Evolutionary conservation across 2,888 invertebrate genomes (phyloP).

Genomic region (Drosophila helvetica): DNA sequence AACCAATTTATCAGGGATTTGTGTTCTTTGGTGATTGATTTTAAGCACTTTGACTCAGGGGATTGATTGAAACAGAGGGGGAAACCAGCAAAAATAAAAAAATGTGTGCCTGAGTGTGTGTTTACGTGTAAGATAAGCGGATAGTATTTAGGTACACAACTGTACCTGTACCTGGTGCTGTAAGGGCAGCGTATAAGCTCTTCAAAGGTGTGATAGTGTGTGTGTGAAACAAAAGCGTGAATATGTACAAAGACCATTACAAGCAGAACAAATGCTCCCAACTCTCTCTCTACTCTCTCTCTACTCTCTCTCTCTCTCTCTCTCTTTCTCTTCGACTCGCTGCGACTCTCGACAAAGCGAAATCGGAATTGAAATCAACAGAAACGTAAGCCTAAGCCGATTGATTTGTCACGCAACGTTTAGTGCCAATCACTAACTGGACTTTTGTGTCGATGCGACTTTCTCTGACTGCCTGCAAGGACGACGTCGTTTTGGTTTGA

Average conservation of each 20-base stretch:
- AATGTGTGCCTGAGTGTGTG: constrained; percentile 6
- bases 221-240: constrained; percentile 50
- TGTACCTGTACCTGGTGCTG: not conserved
- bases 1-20: not conserved
- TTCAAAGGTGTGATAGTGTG: constrained; percentile 6
- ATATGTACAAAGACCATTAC: constrained; percentile 44
- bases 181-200: constrained; percentile 3
- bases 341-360: constrained; percentile 32
- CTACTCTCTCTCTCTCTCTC: not conserved
- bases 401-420: constrained; percentile 77
- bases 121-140: constrained; percentile 30
- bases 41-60: not conserved
- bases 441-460: constrained; percentile 34
- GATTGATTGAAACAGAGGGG: not conserved
- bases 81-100: not conserved
- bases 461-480: constrained; percentile 26
- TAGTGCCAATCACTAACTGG: constrained; percentile 52
- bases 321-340: not conserved
- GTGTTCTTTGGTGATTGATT: not conserved
- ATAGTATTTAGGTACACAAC: not conserved
- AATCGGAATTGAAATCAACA: constrained; percentile 29
- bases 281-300: not conserved
- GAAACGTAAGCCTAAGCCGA: constrained; percentile 69
- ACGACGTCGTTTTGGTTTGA: constrained; percentile 48
- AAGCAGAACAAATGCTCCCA: constrained; percentile 31